These are phyloP conservation scores for Chrysemys picta DNA, from an alignment of 2,113 vertebrate genomes.

Conservation along the genomic window DNA sequence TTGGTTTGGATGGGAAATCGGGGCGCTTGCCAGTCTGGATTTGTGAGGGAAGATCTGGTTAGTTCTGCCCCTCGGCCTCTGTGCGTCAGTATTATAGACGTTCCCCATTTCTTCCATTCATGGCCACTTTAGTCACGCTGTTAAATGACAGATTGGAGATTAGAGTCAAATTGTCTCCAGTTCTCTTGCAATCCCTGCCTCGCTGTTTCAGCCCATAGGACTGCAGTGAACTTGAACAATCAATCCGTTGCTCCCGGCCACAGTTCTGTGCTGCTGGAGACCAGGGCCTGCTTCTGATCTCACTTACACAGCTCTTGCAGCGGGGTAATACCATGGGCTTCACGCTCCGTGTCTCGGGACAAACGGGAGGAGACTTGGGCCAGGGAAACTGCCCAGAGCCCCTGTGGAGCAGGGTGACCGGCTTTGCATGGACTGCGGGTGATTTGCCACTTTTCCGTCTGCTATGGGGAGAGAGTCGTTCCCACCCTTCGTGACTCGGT, in stretches of 20 bases:
- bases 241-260: not conserved
- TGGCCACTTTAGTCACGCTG: not conserved
- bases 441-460: not conserved
- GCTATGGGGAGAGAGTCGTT: not conserved
- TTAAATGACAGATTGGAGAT: constrained; percentile 11
- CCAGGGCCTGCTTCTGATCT: not conserved
- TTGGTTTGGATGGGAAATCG: not conserved
- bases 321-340: not conserved
- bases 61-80: not conserved
- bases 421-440: too few relatives aligned
- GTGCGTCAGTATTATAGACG: not conserved
- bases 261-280: not conserved
- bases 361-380: not conserved
- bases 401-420: not conserved
- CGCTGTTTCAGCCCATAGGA: not conserved
- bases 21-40: too few relatives aligned
- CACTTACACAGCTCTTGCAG: not conserved
- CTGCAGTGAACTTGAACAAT: not conserved
- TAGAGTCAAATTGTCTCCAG: not conserved
- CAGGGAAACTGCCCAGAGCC: not conserved
- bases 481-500: too few relatives aligned
- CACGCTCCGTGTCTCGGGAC: not conserved
- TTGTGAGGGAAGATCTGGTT: not conserved
- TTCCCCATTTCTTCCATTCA: not conserved
- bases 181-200: not conserved